phyloP scores from a whole-genome alignment of 2,888 invertebrate species.

The Torymus auratus region DNA sequence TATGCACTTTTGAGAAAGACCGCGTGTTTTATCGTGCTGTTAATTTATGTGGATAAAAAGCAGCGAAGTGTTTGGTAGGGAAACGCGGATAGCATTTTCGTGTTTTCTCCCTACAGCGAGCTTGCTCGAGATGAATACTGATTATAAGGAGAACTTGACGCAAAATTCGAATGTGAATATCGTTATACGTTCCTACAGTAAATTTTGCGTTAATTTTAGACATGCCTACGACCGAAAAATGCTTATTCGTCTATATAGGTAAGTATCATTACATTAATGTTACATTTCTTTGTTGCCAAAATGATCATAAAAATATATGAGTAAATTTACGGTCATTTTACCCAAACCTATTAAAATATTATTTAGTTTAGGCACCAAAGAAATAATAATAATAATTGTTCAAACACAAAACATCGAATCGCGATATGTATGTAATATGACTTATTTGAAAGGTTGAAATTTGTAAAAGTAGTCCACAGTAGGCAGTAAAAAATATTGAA shows the following conservation, averaged over 20 bases:
- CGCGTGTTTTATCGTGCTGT: constrained; percentile 38
- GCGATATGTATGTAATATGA: neutral
- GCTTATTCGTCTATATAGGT: neutral
- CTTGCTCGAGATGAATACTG: constrained; percentile 57
- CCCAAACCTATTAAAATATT: no score
- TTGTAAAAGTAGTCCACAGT: neutral
- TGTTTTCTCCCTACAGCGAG: constrained; percentile 33
- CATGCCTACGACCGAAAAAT: neutral
- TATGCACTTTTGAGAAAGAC: constrained; percentile 43
- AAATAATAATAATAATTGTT: no score
- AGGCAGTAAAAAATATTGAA: neutral
- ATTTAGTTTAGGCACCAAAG: no score
- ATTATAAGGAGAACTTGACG: constrained; percentile 29
- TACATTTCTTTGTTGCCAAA: no score
- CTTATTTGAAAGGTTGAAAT: neutral
- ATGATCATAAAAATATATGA: no score
- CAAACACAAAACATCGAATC: no score
- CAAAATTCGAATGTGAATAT: constrained; percentile 37
- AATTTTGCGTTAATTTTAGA: constrained; percentile 27
- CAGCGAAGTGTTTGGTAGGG: neutral
- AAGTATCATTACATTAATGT: no score
- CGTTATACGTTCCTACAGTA: constrained; percentile 6
- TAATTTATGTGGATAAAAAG: constrained; percentile 53
- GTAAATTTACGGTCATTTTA: no score
- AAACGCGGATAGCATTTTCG: constrained; percentile 46